Percentiles rank a stretch among this genome's conserved stretches.
Conservation (phyloP, 1,140 invertebrate species). For the Drosophila parabipectinata region DNA sequence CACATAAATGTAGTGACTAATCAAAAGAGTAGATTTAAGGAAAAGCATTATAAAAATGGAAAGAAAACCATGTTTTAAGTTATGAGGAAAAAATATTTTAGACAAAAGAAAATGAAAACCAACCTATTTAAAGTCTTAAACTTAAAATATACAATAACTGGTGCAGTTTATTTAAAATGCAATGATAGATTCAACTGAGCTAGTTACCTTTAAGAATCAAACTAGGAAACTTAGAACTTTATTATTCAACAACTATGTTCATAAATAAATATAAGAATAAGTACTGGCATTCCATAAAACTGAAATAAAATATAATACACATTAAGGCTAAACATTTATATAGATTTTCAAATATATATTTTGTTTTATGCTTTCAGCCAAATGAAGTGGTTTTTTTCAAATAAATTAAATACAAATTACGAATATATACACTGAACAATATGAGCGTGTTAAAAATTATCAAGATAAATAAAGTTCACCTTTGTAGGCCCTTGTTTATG, state of each 20-base stretch:
- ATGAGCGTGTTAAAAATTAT: slow-evolving; percentile 53
- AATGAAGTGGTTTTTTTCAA: neutral
- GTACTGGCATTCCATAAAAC: neutral
- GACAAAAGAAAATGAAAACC: too few relatives aligned
- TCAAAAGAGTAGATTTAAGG: neutral
- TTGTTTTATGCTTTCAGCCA: neutral
- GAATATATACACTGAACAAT: slow-evolving; percentile 7
- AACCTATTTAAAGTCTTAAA: too few relatives aligned
- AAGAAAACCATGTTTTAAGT: neutral
- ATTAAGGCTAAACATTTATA: slow-evolving; percentile 5
- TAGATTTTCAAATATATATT: slow-evolving; percentile 21
- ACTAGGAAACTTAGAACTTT: too few relatives aligned
- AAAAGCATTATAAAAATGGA: too few relatives aligned
- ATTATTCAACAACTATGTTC: neutral
- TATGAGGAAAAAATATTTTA: too few relatives aligned
- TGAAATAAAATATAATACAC: neutral
- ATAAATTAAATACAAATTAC: slow-evolving; percentile 2
- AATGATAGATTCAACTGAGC: neutral
- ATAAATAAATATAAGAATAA: neutral
- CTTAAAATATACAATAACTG: too few relatives aligned
- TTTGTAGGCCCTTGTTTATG: slow-evolving; percentile 95
- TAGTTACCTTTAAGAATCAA: too few relatives aligned
- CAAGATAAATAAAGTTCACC: slow-evolving; percentile 86
- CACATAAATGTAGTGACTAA: neutral
- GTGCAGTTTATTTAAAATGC: too few relatives aligned